Evolutionary conservation across 2,113 vertebrate species (phyloP).

Genomic region (Rutilus rutilus): DNA sequence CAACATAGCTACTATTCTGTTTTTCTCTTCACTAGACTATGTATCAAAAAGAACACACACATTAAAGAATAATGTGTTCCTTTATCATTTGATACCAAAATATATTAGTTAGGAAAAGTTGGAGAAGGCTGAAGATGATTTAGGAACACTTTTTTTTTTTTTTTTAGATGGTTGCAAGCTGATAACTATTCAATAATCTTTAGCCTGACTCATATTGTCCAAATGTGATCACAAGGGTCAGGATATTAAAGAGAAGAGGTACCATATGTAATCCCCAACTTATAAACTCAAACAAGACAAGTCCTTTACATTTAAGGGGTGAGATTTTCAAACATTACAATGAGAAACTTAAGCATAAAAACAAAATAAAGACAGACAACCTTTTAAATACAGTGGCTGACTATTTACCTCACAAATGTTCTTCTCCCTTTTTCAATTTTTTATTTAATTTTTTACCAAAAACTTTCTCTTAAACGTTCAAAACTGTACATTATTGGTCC

Average conservation of each 20-base stretch:
- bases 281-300: slow-evolving; percentile 6
- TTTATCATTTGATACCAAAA: not conserved
- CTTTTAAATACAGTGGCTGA: slow-evolving; percentile 15
- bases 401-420: not conserved
- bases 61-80: not conserved
- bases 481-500: not conserved
- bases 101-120: not conserved
- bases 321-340: not conserved
- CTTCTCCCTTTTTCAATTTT: not conserved
- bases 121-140: not conserved
- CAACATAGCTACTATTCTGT: not conserved
- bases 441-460: too few species aligned
- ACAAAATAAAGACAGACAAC: slow-evolving; percentile 31
- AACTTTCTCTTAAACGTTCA: not conserved
- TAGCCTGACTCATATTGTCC: not conserved
- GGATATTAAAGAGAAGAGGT: not conserved
- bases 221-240: not conserved
- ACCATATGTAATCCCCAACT: not conserved
- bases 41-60: not conserved
- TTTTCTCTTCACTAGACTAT: not conserved
- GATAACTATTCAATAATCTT: not conserved
- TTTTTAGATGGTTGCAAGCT: not conserved
- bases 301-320: not conserved
- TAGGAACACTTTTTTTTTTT: not conserved
- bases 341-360: slow-evolving; percentile 18